These are phyloP conservation scores for Chaetophractus vellerosus DNA, from an alignment of 2,797 vertebrate species.

Conservation along the genomic window DNA sequence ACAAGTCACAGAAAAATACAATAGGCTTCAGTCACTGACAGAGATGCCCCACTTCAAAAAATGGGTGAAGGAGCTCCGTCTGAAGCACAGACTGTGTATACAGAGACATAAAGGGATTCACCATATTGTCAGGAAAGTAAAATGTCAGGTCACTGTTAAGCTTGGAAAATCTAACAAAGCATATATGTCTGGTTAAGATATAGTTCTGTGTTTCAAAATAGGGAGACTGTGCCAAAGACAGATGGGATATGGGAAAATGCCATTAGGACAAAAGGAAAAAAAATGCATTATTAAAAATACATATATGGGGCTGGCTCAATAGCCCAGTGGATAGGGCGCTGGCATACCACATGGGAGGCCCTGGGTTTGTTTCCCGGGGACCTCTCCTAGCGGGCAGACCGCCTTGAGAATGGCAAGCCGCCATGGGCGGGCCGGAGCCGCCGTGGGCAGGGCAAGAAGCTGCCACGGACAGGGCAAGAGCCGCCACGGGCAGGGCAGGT, in stretches of 20 bases:
- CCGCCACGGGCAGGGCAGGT: too few species aligned
- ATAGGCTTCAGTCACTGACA: not conserved
- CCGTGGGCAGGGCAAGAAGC: too few species aligned
- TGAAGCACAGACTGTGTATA: not conserved
- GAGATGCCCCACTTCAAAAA: not conserved
- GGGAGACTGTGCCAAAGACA: not conserved
- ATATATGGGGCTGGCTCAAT: too few species aligned
- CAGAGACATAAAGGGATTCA: slow-evolving; percentile 17
- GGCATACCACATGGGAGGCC: too few species aligned
- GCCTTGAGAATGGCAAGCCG: too few species aligned
- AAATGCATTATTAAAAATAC: not conserved
- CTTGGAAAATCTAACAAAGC: not conserved
- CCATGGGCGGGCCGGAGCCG: too few species aligned
- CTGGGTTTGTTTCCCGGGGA: too few species aligned
- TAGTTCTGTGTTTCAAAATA: slow-evolving; percentile 1
- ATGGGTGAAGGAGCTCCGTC: not conserved
- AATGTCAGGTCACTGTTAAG: not conserved
- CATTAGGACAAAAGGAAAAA: slow-evolving; percentile 21
- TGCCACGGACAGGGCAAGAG: too few species aligned
- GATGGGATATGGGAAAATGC: not conserved
- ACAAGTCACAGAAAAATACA: slow-evolving; percentile 21
- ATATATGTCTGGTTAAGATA: not conserved
- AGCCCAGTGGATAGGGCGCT: too few species aligned
- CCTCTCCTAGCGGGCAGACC: too few species aligned
- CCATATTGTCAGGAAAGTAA: slow-evolving; percentile 11